Conservation (phyloP, 2,888 invertebrate species). For the Caenorhabditis doughertyi region DNA sequence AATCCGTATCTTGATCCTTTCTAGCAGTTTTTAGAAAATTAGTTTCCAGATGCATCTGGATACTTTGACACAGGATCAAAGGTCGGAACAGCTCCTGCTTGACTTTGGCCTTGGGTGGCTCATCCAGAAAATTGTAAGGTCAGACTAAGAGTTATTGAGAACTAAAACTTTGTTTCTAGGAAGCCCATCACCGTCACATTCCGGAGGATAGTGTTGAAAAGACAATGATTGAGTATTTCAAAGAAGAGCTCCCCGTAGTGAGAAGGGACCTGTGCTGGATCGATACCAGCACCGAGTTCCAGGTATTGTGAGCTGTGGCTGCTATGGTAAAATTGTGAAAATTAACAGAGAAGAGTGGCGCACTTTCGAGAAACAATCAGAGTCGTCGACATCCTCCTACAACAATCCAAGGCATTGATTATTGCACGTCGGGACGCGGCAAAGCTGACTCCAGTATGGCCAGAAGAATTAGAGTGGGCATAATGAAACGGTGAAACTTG, state of each 20-base stretch:
- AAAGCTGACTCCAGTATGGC: background rate
- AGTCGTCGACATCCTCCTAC: background rate
- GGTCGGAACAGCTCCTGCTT: background rate
- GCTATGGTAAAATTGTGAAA: background rate
- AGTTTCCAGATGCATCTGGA: background rate
- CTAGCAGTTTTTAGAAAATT: background rate
- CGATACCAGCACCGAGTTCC: background rate
- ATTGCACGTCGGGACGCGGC: background rate
- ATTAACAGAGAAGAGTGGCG: background rate
- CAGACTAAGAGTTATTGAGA: background rate
- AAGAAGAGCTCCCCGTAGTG: background rate
- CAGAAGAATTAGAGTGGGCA: slow-evolving; percentile 1
- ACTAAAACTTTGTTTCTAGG: background rate
- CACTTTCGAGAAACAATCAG: background rate
- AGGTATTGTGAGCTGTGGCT: background rate
- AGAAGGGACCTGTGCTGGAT: slow-evolving; percentile 6
- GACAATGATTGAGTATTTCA: background rate
- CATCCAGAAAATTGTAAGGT: background rate
- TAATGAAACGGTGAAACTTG: no score
- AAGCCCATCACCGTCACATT: background rate
- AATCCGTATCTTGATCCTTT: background rate
- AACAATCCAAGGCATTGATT: background rate
- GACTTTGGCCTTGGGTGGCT: background rate
- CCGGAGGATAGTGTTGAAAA: background rate
- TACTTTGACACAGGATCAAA: background rate